Evolutionary conservation across 2,797 vertebrate species (phyloP).

Genomic region (Eulemur albifrons): DNA sequence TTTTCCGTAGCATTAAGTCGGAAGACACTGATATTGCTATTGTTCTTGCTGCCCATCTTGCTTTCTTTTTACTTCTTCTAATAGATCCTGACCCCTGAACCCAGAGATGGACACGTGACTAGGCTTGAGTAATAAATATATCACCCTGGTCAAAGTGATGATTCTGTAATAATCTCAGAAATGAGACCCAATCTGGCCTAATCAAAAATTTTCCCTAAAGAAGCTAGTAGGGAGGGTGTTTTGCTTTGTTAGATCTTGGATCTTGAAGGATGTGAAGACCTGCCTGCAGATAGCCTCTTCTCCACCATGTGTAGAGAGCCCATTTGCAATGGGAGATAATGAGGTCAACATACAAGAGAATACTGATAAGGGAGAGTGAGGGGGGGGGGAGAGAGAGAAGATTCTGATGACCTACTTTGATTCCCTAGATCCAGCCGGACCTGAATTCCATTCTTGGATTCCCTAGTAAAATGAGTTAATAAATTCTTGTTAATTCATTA

Average conservation of each 20-base stretch:
- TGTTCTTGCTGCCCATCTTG: background rate
- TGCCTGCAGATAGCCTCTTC: background rate
- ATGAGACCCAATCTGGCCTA: background rate
- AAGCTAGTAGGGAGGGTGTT: background rate
- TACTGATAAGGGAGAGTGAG: background rate
- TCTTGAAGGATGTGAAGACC: background rate
- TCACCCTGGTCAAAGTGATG: background rate
- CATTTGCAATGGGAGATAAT: background rate
- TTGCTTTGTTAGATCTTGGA: background rate
- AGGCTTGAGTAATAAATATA: background rate
- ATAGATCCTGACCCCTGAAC: background rate
- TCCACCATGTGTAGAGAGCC: background rate
- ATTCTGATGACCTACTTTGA: background rate
- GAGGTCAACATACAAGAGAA: background rate
- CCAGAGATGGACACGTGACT: background rate
- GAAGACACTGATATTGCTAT: background rate
- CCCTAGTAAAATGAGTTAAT: background rate
- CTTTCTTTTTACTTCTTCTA: background rate
- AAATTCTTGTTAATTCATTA: background rate
- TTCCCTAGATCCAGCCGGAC: background rate
- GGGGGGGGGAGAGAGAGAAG: background rate
- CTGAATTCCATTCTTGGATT: background rate
- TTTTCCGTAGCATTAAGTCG: slow-evolving; percentile 3
- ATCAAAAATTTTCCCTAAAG: background rate
- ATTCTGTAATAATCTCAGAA: background rate